Evolutionary conservation across 1,140 invertebrate species (phyloP), one percentile per base, ranked within the genome.

Genomic region (Hycleus phaleratus): DNA sequence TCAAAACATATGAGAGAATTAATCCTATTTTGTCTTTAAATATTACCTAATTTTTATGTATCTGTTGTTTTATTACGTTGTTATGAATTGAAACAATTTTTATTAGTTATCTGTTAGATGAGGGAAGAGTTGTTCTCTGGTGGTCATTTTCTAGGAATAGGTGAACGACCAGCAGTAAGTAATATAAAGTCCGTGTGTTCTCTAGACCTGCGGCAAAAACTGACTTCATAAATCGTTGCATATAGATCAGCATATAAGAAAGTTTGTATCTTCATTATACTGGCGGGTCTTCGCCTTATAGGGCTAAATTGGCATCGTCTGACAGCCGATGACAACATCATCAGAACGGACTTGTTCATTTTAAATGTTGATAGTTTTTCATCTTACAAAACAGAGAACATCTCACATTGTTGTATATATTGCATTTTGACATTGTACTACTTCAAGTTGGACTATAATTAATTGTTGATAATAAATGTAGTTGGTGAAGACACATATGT

Each of bases 291-390:
- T 40, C 49, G 60, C 68, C 68, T 60, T 70, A 69, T 70, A 70
- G 68, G 67, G 68, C 59, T 67, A 70, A 70, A 67, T 70, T 67
- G 68, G 63, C 55, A 61, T 59, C 48, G 59, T 61, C 61, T 65
- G 67, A 69, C 67, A 64, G 55, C 62, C 65, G 67, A 68, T 70
- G 67, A 70, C 68, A 67, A 70, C 67, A 70, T 70, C 68, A 69
- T 68, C 66, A 68, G 32, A 32, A 56, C 56, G 62, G 64, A 62
- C 66, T 64, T 60, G 18, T 61, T 62, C 59, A 51, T 58, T 60
- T 54, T 64, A 67, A 63, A 66, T 62, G 3, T 9, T 10, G 40
- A 63, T 67, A 59, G 63, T 70, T 68, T 68, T 66, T 68, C 9
- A 11, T 42, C 9, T 8, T n/a, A 11, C 11, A 47, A 18, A 18